Evolutionary conservation across 2,113 vertebrate genomes (phyloP), one percentile per base, ranked within the genome.

Genomic region (Actinemys pallida): DNA sequence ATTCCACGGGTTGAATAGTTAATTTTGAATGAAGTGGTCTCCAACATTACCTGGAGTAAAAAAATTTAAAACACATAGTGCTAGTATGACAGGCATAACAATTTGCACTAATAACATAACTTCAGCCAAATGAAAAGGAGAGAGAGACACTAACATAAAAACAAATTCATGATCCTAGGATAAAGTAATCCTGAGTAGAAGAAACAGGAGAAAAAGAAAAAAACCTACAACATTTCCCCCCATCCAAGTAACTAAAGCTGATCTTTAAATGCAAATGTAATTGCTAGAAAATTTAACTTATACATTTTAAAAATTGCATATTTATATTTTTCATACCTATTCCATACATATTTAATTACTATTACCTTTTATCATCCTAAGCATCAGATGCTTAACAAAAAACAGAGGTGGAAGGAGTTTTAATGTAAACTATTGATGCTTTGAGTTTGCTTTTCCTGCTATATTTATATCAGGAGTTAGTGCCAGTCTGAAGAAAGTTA

Each of bases 121-220:
- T 81, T 83, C 87, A 90, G 83, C 93, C 89, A 95, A 95, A 96
- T 85, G 88, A 91, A 88, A 80, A 93, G 27, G 53, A 88, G 93
- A 54, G 19, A 0, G 2, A 47, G 10, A 76, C 10, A 45, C 10
- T 76, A 14, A 78, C 10, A 57, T 17, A 39, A 72, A 72, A 69
- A 69, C 10, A 45, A 45, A 45, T 47, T 47, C 42, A 47, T 76
- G 39, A 42, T 76, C 20, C 42, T 47, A 78, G 42, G 42, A 45
- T 72, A 39, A 72, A 72, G 19, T 91, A 81, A 79, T 1, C 57
- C 81, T 83, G 17, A 93, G 53, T 75, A 91, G 78, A 92, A 96
- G 87, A 84, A 91, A 39, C 86, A 52, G 87, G 56, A 50, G 75
- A 69, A 81, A 72, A 65, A 20, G 13, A 53, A 22, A 22, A 54